A percentile compares a stretch with the other conserved stretches of the same genome.
Conservation (phyloP, 1,140 invertebrate genomes). For the Heliconius melpomene region DNA sequence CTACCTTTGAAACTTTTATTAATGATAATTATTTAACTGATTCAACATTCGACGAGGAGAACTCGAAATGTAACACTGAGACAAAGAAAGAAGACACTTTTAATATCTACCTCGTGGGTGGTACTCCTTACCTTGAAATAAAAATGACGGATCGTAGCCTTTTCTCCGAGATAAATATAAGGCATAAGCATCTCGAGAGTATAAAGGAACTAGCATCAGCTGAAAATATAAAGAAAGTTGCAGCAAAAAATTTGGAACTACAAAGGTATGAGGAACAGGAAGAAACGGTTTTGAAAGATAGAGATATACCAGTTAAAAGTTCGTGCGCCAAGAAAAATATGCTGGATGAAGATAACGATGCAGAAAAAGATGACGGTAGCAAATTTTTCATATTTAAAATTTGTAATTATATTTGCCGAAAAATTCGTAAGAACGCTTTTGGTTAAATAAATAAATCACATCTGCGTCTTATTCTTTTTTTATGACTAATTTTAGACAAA, state of each 20-base stretch:
- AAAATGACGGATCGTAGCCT: slow-evolving; percentile 60
- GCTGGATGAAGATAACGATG: slow-evolving; percentile 53
- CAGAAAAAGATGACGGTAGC: slow-evolving; percentile 41
- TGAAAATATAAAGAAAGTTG: slow-evolving; percentile 60
- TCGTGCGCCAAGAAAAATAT: slow-evolving; percentile 67
- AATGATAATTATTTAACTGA: slow-evolving; percentile 61
- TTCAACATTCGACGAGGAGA: slow-evolving; percentile 47
- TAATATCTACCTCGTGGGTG: slow-evolving; percentile 53
- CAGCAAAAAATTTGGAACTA: slow-evolving; percentile 58
- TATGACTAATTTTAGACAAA: too few species aligned
- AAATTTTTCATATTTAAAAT: slow-evolving; percentile 66
- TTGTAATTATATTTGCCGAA: slow-evolving; percentile 67
- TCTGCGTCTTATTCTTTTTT: neutral
- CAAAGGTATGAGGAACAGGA: slow-evolving; percentile 47
- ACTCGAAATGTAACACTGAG: slow-evolving; percentile 39
- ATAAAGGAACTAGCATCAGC: slow-evolving; percentile 56
- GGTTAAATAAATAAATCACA: slow-evolving; percentile 34
- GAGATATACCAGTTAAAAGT: slow-evolving; percentile 65
- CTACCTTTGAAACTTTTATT: slow-evolving; percentile 54
- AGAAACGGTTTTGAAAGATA: slow-evolving; percentile 45
- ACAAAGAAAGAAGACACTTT: slow-evolving; percentile 50
- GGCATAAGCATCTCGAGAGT: slow-evolving; percentile 36
- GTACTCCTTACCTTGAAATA: slow-evolving; percentile 51
- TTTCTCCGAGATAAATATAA: slow-evolving; percentile 67
- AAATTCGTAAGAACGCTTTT: slow-evolving; percentile 54